Base-by-base conservation (phyloP, 1,140 invertebrate genomes). In the Cotesia vestalis region DNA sequence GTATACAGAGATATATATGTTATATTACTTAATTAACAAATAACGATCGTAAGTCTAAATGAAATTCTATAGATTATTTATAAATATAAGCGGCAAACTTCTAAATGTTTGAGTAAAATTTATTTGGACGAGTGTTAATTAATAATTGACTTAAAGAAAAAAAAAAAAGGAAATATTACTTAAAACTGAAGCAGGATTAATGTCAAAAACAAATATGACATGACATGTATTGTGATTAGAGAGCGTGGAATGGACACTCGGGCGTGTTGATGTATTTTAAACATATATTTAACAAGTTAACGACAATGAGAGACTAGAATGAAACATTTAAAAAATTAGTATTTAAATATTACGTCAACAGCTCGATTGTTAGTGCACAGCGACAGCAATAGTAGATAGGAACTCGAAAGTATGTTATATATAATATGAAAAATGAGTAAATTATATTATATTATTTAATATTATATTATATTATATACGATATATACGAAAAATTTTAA, bases 331-430 rank as follows among this genome's bases (percentile, higher is more conserved):
- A 46, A 63, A 60, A 59, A 75, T 46, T 46, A 46, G 6, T 46
- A 71, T 73, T 46, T 64, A 69, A 59, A 66, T 72, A 69, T 71
- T 69, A 17, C 73, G 61, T 62, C 71, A 73, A 75, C 53, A 67
- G 67, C 66, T 75, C 74, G 68, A 74, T 46, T 73, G 74, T 76
- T 74, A 75, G 59, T 77, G 76, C 74, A 77, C 76, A 76, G 66
- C 72, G 71, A 63, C 71, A 73, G 74, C 72, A 77, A 75, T 76
- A 76, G 75, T 76, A 74, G 72, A 55, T 76, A 76, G 73, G 70
- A 76, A 74, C 72, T 74, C 62, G 73, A 76, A 76, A 73, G 72
- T 76, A 76, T 59, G 61, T 73, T 72, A 75, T 72, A 69, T 72
- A 68, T 34, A 75, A 66, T 66, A 69, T 69, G 63, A 64, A 64